phyloP scores from a whole-genome alignment of 2,888 invertebrate species.

The Aphidoletes aphidimyza region DNA sequence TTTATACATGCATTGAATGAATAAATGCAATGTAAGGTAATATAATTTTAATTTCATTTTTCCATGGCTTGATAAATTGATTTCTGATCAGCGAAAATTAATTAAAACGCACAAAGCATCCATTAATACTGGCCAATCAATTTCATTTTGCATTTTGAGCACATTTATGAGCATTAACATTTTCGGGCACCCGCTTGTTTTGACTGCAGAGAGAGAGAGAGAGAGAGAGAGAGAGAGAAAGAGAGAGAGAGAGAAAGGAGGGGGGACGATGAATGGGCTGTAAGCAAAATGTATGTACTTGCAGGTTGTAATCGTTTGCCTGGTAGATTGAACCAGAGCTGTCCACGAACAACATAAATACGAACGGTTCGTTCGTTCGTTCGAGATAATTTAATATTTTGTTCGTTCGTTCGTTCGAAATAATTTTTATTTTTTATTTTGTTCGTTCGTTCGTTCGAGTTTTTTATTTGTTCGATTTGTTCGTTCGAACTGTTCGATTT shows the following conservation, averaged over 20 bases:
- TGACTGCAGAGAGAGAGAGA: neutral
- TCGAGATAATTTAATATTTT: too few species aligned
- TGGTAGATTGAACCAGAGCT: too few species aligned
- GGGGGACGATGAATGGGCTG: neutral
- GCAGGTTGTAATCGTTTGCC: too few species aligned
- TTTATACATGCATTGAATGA: conserved; percentile 39
- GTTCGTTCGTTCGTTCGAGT: too few species aligned
- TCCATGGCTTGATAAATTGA: conserved; percentile 55
- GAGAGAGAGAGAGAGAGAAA: neutral
- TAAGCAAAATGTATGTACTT: neutral
- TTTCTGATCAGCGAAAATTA: conserved; percentile 57
- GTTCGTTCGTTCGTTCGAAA: too few species aligned
- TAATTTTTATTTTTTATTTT: too few species aligned
- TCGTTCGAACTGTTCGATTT: too few species aligned
- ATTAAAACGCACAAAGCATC: conserved; percentile 56
- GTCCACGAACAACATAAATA: neutral
- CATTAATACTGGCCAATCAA: conserved; percentile 56
- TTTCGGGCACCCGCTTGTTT: neutral
- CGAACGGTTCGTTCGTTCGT: too few species aligned
- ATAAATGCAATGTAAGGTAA: conserved; percentile 49
- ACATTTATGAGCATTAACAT: conserved; percentile 32
- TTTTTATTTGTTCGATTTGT: too few species aligned
- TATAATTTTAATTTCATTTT: conserved; percentile 51
- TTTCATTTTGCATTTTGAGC: conserved; percentile 55
- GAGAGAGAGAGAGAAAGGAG: neutral